Conservation (phyloP, 1,140 invertebrate genomes). For the Steinernema khuongi region DNA sequence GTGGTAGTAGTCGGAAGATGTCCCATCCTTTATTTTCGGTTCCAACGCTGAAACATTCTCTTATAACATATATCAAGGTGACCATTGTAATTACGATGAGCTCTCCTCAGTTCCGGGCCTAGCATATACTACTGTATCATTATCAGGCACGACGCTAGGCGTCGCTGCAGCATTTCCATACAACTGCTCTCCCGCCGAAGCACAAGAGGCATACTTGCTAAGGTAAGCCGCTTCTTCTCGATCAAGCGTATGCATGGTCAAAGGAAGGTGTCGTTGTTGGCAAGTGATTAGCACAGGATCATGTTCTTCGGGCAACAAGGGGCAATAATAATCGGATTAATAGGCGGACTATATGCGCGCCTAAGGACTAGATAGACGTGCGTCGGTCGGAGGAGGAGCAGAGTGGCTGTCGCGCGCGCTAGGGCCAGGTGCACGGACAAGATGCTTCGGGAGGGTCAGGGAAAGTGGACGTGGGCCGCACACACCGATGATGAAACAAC, state of each 20-base stretch:
- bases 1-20: conserved; percentile 49
- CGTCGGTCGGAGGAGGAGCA: neutral
- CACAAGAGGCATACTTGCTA: neutral
- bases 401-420: neutral
- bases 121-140: conserved; percentile 1
- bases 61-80: neutral
- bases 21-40: conserved; percentile 48
- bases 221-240: conserved; percentile 1
- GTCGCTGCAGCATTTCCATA: neutral
- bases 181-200: neutral
- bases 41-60: conserved; percentile 33
- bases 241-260: conserved; percentile 5
- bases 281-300: neutral
- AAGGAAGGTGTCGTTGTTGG: neutral
- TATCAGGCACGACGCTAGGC: neutral
- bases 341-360: neutral
- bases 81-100: neutral
- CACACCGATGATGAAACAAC: conserved; percentile 14
- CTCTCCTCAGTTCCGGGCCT: conserved; percentile 6
- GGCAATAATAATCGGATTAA: neutral
- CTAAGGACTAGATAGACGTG: neutral
- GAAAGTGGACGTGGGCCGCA: conserved; percentile 10
- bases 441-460: neutral
- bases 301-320: neutral
- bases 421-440: neutral